Base-by-base conservation (phyloP, 2,888 invertebrate species). In the Zaprionus bogoriensis region DNA sequence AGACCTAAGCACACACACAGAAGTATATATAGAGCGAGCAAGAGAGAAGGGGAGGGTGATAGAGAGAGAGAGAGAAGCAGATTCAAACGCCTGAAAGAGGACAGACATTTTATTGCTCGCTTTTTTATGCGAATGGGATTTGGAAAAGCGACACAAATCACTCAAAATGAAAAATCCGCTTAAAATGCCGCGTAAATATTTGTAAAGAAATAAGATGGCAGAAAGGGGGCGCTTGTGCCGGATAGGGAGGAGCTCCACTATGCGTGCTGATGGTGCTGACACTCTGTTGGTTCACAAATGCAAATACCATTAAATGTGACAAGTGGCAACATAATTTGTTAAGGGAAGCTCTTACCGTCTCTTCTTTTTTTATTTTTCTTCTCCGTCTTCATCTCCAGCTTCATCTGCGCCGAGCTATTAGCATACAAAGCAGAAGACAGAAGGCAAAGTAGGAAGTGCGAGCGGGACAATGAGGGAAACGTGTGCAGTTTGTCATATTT, bases 241-340 rank as follows among this genome's bases (percentile, higher is more conserved):
- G 42, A 41, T 25, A 6, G 7, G 6, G 2, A 4, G 46, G 32
- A n/a, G 48, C 47, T 41, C 60, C 55, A 74, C 68, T 65, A 73
- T 82, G 79, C 79, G 79, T 75, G 79, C 64, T 68, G 68, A 67
- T 77, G 77, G 73, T 75, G 69, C 74, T 79, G 81, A 77, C 77
- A 87, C 74, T 82, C 86, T 84, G 68, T 77, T 71, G 68, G 80
- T 80, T 79, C 75, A 77, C 83, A 82, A 82, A 82, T 84, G 77
- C 84, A 89, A 88, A 89, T 86, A 89, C 87, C 87, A 88, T 88
- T 88, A 88, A 83, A 79, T 81, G 79, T 82, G 82, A 82, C 86
- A 88, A 87, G 79, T 87, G 82, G 83, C 81, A 89, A 85, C 84
- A 88, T 88, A 87, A 88, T 89, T 88, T 88, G 86, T 86, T 74